Evolutionary conservation across 2,113 vertebrate genomes (phyloP).

Genomic region (Hemiscyllium ocellatum): DNA sequence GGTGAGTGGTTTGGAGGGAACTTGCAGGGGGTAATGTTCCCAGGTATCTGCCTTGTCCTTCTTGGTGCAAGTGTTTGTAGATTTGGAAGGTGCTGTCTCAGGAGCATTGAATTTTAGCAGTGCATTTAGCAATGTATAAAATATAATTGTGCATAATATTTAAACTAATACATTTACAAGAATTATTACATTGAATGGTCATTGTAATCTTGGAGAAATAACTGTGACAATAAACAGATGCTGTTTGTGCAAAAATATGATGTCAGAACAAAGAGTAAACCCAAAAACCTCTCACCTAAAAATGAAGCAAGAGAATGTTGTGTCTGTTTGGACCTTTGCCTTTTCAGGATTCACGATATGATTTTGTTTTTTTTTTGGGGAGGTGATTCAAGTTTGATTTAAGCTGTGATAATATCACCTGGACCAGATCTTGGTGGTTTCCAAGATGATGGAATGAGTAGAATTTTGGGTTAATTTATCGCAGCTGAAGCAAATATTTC

Average conservation of each 20-base stretch:
- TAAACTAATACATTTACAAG: not conserved
- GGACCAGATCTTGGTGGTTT: not conserved
- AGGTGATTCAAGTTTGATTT: not conserved
- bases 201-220: not conserved
- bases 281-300: not conserved
- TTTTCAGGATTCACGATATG: not conserved
- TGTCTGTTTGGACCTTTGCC: not conserved
- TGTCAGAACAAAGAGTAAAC: not conserved
- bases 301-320: not conserved
- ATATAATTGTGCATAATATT: not conserved
- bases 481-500: not conserved
- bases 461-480: not conserved
- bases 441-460: not conserved
- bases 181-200: not conserved
- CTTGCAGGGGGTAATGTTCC: too few species aligned
- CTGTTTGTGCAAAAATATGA: not conserved
- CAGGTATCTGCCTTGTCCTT: too few species aligned
- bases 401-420: not conserved
- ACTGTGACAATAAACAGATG: not conserved
- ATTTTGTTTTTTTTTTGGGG: not conserved
- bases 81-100: too few species aligned
- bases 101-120: too few species aligned
- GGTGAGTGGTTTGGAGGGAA: too few species aligned
- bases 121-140: too few species aligned
- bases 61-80: too few species aligned